Conservation (phyloP, 2,113 vertebrate species). For the Cyprinus carpio region DNA sequence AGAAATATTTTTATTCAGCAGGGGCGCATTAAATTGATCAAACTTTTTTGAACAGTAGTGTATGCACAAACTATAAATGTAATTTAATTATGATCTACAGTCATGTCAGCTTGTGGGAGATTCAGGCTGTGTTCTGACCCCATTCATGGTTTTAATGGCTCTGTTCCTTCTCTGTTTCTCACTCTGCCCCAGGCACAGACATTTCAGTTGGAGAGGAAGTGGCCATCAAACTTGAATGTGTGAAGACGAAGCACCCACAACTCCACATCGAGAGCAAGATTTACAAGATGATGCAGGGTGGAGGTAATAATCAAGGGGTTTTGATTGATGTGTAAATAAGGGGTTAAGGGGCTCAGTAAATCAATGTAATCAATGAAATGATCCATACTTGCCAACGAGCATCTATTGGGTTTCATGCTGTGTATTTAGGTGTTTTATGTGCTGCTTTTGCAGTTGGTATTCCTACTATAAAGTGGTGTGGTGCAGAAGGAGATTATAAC, state of each 20-base stretch:
- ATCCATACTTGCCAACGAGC: background rate
- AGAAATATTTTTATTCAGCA: background rate
- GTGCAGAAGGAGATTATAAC: conserved; percentile 95
- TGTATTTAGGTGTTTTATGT: conserved; percentile 14
- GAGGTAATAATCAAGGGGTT: conserved; percentile 73
- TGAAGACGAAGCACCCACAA: conserved; percentile 91
- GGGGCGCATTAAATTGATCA: background rate
- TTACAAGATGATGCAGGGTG: conserved; percentile 95
- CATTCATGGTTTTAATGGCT: conserved; percentile 27
- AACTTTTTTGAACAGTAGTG: background rate
- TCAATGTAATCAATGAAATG: background rate
- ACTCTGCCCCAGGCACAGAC: conserved; percentile 79
- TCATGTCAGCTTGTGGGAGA: background rate
- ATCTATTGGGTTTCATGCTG: background rate
- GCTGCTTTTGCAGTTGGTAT: conserved; percentile 82
- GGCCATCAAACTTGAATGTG: conserved; percentile 91
- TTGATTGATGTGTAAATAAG: background rate
- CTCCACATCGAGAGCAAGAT: conserved; percentile 94
- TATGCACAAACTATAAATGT: background rate
- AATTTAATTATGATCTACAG: conserved; percentile 19
- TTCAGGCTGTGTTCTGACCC: background rate
- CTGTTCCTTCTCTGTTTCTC: background rate
- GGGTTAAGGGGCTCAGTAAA: background rate
- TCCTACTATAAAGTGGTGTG: conserved; percentile 94
- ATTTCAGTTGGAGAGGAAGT: conserved; percentile 89